Evolutionary conservation across 2,113 vertebrate species (phyloP), one percentile per base, ranked within the genome.

Genomic region (Pomatostomus ruficeps): DNA sequence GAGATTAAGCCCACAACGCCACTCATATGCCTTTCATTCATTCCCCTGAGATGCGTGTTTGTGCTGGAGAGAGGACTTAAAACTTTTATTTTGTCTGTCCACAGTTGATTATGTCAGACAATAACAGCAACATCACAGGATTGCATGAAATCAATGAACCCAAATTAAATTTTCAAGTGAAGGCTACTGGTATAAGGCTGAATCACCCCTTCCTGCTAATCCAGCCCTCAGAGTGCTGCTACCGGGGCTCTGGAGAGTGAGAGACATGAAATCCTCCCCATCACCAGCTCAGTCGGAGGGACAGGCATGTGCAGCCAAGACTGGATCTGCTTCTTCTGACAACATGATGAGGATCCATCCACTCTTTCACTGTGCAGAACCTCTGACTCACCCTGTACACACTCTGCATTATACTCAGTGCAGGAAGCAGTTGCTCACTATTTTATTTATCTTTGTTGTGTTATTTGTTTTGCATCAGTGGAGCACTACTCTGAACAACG

Each of bases 391-490:
- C n/a, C 22, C 80, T 2, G 3, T 68, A 48, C 0, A 14, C 48
- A 22, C 33, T 55, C 42, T 23, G 61, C 62, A 49, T 72, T 42
- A 76, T 0, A 2, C 35, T 84, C 1, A 3, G 22, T 26, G 66
- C 46, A 73, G 45, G n/a, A 91, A 91, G 67, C 49, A 68, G 58
- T 58, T 88, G 71, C 71, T 92, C 78, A 62, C 63, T 93, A 4
- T 73, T 95, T 86, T 91, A 52, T 91, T 89, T 91, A 81, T 73
- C 65, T 86, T 90, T 70, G 31, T 77, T 80, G 63, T 54, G 72
- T 54, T 74, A 76, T 46, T 95, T 92, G 84, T 87, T 94, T 94
- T 95, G 77, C 71, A 89, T 87, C 62, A 91, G 36, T 33, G 62
- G 38, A 93, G 51, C 46, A 49, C 55, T 48, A 73, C 78, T 91